Conservation (phyloP, 23 tunicate species). For the Ascidia mentula region DNA sequence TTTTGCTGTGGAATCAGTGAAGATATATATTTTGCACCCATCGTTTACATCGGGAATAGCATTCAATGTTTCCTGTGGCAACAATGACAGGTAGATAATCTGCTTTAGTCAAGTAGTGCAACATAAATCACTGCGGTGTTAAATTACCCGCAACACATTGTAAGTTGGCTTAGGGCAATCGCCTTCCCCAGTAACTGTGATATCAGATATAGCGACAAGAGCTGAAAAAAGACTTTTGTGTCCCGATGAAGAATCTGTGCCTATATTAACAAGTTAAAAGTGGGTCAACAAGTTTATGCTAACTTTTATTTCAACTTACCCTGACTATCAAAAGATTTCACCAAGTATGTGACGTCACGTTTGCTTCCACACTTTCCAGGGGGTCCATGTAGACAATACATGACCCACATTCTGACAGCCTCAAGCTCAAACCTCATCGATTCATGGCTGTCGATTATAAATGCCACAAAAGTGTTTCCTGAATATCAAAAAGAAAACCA, state of each 20-base stretch:
- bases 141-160: constrained; percentile 3
- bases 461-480: constrained; percentile 23
- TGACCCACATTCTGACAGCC: constrained; percentile 20
- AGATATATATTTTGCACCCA: constrained; percentile 33
- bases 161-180: constrained; percentile 15
- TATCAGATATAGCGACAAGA: background rate
- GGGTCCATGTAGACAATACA: constrained; percentile 12
- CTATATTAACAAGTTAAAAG: background rate
- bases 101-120: background rate
- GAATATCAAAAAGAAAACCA: background rate
- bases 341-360: constrained; percentile 16
- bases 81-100: background rate
- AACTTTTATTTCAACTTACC: background rate
- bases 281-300: background rate
- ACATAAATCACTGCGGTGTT: background rate
- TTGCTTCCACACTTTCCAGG: background rate
- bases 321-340: constrained; percentile 21
- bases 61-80: background rate
- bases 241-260: background rate
- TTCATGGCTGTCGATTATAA: constrained; percentile 32
- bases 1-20: constrained; percentile 29
- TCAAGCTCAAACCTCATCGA: constrained; percentile 23
- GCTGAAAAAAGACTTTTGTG: background rate
- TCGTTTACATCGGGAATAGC: constrained; percentile 20
- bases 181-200: background rate